Evolutionary conservation across 2,797 vertebrate species (phyloP).

Genomic region (Denticeps clupeoides): DNA sequence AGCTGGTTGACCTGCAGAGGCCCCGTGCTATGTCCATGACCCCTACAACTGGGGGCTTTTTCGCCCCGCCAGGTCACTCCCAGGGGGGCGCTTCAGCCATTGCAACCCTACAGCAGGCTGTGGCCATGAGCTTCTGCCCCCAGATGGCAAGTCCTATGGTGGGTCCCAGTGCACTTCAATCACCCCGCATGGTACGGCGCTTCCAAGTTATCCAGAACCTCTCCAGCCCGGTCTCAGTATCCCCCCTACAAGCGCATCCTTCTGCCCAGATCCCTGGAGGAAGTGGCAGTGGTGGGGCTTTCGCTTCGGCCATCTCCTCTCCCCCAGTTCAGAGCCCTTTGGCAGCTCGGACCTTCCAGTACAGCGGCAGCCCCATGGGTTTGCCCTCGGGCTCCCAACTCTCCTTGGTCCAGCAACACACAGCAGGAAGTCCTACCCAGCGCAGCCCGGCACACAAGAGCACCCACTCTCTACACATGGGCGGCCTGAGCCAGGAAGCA

Average conservation of each 20-base stretch:
- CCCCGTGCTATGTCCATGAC: constrained; percentile 68
- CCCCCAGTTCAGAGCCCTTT: constrained; percentile 67
- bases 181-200: constrained; percentile 78
- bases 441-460: constrained; percentile 71
- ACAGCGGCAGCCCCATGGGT: constrained; percentile 44
- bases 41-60: constrained; percentile 64
- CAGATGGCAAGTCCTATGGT: constrained; percentile 80
- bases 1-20: constrained; percentile 82
- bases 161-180: constrained; percentile 62
- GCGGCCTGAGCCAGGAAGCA: constrained; percentile 71
- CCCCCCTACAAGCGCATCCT: constrained; percentile 66
- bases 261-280: constrained; percentile 47
- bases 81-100: constrained; percentile 76
- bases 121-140: constrained; percentile 96
- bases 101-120: constrained; percentile 88
- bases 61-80: constrained; percentile 68
- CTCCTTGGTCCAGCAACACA: constrained; percentile 77
- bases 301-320: constrained; percentile 51
- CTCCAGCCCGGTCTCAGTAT: constrained; percentile 69
- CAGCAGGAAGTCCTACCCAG: constrained; percentile 53
- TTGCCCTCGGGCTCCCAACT: constrained; percentile 72
- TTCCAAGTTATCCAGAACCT: constrained; percentile 74
- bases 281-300: constrained; percentile 25
- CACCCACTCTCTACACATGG: constrained; percentile 63
- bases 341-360: constrained; percentile 68